Evolutionary conservation across 2,113 vertebrate genomes (phyloP).

Genomic region (Pteronura brasiliensis): DNA sequence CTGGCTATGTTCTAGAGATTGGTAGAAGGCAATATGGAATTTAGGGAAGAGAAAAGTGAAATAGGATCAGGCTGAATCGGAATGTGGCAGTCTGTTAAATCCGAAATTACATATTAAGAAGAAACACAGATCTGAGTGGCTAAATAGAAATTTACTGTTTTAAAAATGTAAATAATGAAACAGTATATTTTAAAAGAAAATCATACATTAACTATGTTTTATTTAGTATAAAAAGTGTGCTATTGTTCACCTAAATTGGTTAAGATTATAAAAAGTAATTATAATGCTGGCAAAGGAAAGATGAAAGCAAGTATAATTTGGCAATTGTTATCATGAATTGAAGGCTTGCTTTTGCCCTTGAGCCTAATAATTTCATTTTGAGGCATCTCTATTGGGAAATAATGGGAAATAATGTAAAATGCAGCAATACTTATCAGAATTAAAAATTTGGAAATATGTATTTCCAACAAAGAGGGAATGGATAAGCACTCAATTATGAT

Average conservation of each 20-base stretch:
- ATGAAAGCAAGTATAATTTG: slow-evolving; percentile 10
- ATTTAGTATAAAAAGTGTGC: background rate
- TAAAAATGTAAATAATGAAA: background rate
- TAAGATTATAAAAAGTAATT: background rate
- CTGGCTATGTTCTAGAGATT: background rate
- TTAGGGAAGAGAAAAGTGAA: background rate
- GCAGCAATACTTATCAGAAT: background rate
- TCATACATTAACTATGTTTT: background rate
- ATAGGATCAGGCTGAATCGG: background rate
- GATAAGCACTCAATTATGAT: background rate
- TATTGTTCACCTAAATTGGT: slow-evolving; percentile 12
- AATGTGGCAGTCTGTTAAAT: background rate
- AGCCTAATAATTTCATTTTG: slow-evolving; percentile 39
- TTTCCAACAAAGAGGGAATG: background rate
- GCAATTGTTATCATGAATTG: background rate
- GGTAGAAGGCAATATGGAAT: background rate
- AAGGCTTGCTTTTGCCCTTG: background rate
- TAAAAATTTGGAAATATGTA: background rate
- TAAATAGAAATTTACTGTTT: background rate
- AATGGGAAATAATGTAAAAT: background rate
- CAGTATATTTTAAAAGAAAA: background rate
- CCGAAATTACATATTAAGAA: background rate
- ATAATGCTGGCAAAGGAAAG: background rate
- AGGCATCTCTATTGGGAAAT: background rate
- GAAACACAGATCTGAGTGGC: background rate